Base-by-base conservation (phyloP, 2,113 vertebrate species). In the Solea solea region DNA sequence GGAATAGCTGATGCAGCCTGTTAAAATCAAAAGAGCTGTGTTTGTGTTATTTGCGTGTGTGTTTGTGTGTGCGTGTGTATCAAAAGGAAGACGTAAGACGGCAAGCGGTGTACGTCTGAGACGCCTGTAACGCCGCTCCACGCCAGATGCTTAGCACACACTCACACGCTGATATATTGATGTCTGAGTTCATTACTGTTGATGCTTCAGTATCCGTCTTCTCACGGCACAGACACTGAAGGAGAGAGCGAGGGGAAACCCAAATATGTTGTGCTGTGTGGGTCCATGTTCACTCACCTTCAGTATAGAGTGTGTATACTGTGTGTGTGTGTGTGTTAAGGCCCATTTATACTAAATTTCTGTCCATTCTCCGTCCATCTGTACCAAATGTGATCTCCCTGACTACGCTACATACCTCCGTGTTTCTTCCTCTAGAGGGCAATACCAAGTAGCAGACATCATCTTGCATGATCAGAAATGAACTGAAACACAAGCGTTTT, bases 131-230 rank as follows among this genome's bases (percentile, higher is more conserved):
- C 83, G 65, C 74, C 73, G 74, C 85, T 88, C 88, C 84, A 74
- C 78, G 78, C 80, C 86, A 88, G 82, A 82, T 89, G 85, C 84
- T 87, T 78, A 86, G 87, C 74, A 62, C 81, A 81, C 83, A 85
- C 76, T 84, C 79, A 74, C 83, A 84, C 78, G 58, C 79, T 82
- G 81, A 91, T 92, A 90, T 85, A 91, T 90, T 64, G 79, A 89
- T 81, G 88, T 89, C 91, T 90, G 82, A 91, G 92, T 93, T 92
- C 85, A 93, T 93, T 93, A 93, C 72, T 62, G 66, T 69, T 92
- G 91, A 92, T 89, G 85, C 68, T 71, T 74, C 87, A 80, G 72
- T 81, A 66, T 86, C 80, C 76, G 78, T 90, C 81, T 76, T 67
- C 70, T 72, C 64, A 45, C 44, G 14, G 67, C 9, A 51, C 55